Percentiles rank a stretch among this genome's conserved stretches.
phyloP scores from a whole-genome alignment of 2,888 invertebrate genomes.

The Aproaerema taeniolella region DNA sequence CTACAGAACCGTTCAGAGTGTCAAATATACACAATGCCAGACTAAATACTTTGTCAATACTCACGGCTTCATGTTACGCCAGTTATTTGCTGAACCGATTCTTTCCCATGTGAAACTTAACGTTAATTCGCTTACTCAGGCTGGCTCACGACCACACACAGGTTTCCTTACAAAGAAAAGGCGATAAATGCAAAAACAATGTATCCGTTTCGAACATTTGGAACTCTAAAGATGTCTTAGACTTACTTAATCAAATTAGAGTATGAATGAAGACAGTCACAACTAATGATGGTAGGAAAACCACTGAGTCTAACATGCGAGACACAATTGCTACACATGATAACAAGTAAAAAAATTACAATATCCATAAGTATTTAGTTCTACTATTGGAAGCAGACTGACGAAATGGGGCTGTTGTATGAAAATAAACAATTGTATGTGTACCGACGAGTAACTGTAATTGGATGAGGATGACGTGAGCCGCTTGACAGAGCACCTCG shows the following conservation, averaged over 20 bases:
- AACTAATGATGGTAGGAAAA: neutral
- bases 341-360: neutral
- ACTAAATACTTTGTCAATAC: conserved; percentile 15
- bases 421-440: conserved; percentile 1
- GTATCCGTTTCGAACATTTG: no score
- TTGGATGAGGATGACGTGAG: conserved; percentile 31
- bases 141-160: neutral
- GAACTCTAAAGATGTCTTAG: no score
- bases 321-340: conserved; percentile 2
- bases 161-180: neutral
- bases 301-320: neutral
- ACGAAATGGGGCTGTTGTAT: no score
- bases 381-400: no score
- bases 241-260: conserved; percentile 1
- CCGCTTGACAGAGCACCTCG: conserved; percentile 24
- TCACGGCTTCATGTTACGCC: conserved; percentile 14
- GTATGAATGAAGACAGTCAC: conserved; percentile 6
- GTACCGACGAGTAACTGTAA: conserved; percentile 16
- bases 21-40: conserved; percentile 11
- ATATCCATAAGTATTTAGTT: no score
- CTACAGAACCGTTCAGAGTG: no score
- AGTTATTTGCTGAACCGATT: conserved; percentile 11
- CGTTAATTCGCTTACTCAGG: neutral
- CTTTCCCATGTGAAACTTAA: conserved; percentile 25
- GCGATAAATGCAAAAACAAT: no score